Evolutionary conservation across 2,113 vertebrate genomes (phyloP).

Genomic region (Thryonomys swinderianus): DNA sequence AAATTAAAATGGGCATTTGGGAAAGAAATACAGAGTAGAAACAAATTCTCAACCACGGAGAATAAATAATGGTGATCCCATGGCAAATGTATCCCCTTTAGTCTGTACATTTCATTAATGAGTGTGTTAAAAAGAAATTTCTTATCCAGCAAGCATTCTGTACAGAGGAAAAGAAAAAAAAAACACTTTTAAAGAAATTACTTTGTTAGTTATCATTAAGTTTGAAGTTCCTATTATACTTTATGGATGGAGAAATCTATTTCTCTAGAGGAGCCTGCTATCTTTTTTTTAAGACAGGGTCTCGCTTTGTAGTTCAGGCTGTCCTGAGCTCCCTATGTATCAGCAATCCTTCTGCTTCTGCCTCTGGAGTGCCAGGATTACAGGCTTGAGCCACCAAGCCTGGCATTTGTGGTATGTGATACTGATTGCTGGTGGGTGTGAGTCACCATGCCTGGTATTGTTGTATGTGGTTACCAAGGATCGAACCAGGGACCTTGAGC

Average conservation of each 20-base stretch:
- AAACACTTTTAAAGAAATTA: slow-evolving; percentile 9
- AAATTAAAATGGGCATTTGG: slow-evolving; percentile 27
- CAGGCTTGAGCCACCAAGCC: no score
- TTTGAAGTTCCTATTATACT: slow-evolving; percentile 39
- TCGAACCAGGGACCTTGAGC: no score
- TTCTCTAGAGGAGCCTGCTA: neutral
- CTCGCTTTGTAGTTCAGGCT: no score
- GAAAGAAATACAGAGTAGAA: slow-evolving; percentile 40
- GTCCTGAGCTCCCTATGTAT: no score
- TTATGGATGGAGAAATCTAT: neutral
- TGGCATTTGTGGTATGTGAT: no score
- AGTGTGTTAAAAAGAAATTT: neutral
- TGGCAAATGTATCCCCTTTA: slow-evolving; percentile 37
- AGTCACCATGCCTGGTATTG: no score
- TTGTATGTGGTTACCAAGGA: no score
- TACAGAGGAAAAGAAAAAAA: neutral
- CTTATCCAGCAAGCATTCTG: neutral
- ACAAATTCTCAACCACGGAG: neutral
- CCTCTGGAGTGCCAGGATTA: no score
- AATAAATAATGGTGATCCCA: slow-evolving; percentile 46
- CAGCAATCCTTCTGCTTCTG: no score
- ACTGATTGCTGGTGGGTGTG: no score
- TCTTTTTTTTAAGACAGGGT: no score
- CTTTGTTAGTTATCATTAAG: neutral
- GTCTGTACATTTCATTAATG: slow-evolving; percentile 57